Evolutionary conservation across 2,888 invertebrate genomes (phyloP).

Genomic region (Phytoseiulus persimilis): DNA sequence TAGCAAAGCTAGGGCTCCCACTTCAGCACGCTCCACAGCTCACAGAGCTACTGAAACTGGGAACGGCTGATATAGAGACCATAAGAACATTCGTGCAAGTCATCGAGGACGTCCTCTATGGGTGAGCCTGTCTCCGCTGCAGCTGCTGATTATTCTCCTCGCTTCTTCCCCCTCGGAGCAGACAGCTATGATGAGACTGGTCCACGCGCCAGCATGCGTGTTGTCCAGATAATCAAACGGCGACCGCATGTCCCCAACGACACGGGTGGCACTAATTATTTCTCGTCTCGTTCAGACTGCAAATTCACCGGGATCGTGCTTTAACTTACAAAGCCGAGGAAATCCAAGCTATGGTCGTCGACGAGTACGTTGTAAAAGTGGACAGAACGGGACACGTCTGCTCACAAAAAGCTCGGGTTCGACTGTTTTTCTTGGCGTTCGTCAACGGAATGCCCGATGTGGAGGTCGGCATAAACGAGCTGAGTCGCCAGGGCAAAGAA

Average conservation of each 20-base stretch:
- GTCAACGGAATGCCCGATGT: constrained; percentile 87
- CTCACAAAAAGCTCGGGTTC: constrained; percentile 84
- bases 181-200: no score
- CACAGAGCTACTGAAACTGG: constrained; percentile 90
- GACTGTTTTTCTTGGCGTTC: constrained; percentile 91
- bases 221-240: no score
- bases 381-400: constrained; percentile 71
- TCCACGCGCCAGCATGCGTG: no score
- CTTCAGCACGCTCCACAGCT: constrained; percentile 96
- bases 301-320: constrained; percentile 68
- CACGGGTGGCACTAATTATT: neutral
- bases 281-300: neutral
- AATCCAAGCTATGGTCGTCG: constrained; percentile 85
- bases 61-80: constrained; percentile 76
- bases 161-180: no score
- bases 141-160: no score
- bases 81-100: constrained; percentile 78
- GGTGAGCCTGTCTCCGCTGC: no score
- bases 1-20: constrained; percentile 89
- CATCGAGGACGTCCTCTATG: constrained; percentile 86
- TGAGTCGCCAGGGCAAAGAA: constrained; percentile 94
- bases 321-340: constrained; percentile 91
- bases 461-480: constrained; percentile 93
- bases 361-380: constrained; percentile 74
- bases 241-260: no score